Percentiles rank a stretch among this genome's conserved stretches.
Conservation (phyloP, 2,113 vertebrate genomes). For the Gobius niger region DNA sequence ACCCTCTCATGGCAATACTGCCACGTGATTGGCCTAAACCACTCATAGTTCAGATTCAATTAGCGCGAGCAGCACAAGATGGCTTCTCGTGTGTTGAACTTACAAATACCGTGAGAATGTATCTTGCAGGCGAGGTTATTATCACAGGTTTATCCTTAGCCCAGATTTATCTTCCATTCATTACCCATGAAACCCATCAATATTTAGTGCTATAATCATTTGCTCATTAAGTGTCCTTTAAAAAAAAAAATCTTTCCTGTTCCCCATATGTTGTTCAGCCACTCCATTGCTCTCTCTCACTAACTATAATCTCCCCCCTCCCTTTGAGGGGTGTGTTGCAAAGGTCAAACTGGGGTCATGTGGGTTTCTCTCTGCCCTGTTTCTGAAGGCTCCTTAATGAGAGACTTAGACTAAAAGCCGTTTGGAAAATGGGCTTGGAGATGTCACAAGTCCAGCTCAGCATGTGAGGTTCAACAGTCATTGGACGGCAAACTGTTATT, state of each 20-base stretch:
- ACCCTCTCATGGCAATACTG: too few species aligned
- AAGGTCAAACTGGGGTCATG: slow-evolving; percentile 62
- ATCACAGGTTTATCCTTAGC: too few species aligned
- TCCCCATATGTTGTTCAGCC: not conserved
- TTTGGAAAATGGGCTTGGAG: slow-evolving; percentile 45
- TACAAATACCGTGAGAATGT: too few species aligned
- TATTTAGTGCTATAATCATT: too few species aligned
- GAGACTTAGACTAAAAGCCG: slow-evolving; percentile 46
- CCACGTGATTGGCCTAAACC: too few species aligned
- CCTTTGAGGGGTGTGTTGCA: slow-evolving; percentile 47
- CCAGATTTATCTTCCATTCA: too few species aligned
- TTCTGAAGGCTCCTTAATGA: slow-evolving; percentile 70
- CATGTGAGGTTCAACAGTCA: slow-evolving; percentile 3
- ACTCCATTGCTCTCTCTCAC: slow-evolving; percentile 8
- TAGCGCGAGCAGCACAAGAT: too few species aligned
- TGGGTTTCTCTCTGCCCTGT: slow-evolving; percentile 54
- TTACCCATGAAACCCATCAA: too few species aligned
- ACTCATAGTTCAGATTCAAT: too few species aligned
- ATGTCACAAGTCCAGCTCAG: slow-evolving; percentile 55
- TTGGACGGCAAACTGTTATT: not conserved
- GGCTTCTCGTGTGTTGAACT: too few species aligned
- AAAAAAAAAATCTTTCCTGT: not conserved
- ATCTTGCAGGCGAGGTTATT: too few species aligned
- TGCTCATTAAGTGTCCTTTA: too few species aligned
- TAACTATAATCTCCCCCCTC: slow-evolving; percentile 17